These are phyloP conservation scores for Eupristina koningsbergeri DNA, from an alignment of 1,140 invertebrate genomes.

Conservation along the genomic window DNA sequence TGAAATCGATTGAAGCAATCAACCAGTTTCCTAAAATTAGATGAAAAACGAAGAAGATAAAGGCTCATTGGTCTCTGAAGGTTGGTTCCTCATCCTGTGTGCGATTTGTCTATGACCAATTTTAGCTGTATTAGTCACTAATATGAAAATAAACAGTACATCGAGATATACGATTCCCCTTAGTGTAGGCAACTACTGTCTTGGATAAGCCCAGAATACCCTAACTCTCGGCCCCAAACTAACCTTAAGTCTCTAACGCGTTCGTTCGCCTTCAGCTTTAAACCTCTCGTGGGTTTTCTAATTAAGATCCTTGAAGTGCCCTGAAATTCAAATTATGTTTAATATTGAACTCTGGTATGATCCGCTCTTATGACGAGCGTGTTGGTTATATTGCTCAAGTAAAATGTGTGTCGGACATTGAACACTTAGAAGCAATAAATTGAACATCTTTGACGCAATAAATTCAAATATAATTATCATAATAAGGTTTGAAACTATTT, in stretches of 20 bases:
- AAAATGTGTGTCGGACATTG: conserved; percentile 33
- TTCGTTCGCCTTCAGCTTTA: conserved; percentile 7
- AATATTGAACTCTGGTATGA: conserved; percentile 29
- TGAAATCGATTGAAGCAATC: conserved; percentile 20
- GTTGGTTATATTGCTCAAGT: not conserved
- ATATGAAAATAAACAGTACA: conserved; percentile 50
- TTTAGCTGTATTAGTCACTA: conserved; percentile 12
- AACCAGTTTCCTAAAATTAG: not conserved
- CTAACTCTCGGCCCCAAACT: not conserved
- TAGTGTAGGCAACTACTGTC: not conserved
- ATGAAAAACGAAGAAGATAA: not conserved
- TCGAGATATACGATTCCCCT: conserved; percentile 15
- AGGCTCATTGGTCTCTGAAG: not conserved
- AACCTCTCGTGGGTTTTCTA: conserved; percentile 49
- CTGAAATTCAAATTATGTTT: conserved; percentile 53
- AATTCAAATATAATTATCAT: too few species aligned
- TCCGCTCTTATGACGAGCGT: not conserved
- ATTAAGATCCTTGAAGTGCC: conserved; percentile 52
- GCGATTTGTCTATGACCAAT: conserved; percentile 37
- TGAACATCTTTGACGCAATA: not conserved
- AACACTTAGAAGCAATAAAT: not conserved
- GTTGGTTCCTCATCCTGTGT: not conserved
- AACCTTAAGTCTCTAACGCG: not conserved
- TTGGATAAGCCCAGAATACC: not conserved
- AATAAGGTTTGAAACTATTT: too few species aligned